These are phyloP conservation scores for Perizoma flavofasciatum DNA, from an alignment of 2,888 invertebrate species.

Conservation along the genomic window DNA sequence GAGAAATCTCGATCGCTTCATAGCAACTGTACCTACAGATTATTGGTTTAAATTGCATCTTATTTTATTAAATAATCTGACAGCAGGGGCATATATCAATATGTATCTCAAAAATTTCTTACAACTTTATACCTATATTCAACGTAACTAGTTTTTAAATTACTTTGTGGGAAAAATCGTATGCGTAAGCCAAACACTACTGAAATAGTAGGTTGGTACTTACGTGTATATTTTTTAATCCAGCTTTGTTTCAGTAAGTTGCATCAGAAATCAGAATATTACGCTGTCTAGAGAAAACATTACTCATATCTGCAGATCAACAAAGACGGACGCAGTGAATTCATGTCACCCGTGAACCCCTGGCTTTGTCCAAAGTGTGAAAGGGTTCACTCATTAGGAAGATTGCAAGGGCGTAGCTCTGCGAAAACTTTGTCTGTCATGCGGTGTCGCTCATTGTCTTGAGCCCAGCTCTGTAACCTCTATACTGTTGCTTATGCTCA, in stretches of 20 bases:
- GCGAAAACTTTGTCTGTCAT: slow-evolving; percentile 68
- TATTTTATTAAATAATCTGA: background rate
- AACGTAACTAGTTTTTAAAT: too few relatives aligned
- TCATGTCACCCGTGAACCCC: slow-evolving; percentile 78
- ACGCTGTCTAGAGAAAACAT: slow-evolving; percentile 21
- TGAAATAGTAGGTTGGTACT: background rate
- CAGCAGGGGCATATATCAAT: too few relatives aligned
- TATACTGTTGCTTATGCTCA: slow-evolving; percentile 59
- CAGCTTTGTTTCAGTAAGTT: slow-evolving; percentile 15
- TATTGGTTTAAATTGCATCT: slow-evolving; percentile 15
- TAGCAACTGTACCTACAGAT: slow-evolving; percentile 29
- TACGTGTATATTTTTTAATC: slow-evolving; percentile 6
- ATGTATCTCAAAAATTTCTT: slow-evolving; percentile 7
- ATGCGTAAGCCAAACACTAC: background rate
- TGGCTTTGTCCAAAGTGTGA: slow-evolving; percentile 79
- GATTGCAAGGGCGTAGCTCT: slow-evolving; percentile 78
- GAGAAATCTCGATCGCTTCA: slow-evolving; percentile 48
- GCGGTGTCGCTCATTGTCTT: slow-evolving; percentile 67
- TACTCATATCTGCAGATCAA: slow-evolving; percentile 60
- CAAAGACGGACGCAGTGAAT: slow-evolving; percentile 71
- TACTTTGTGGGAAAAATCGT: too few relatives aligned
- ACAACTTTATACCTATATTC: too few relatives aligned
- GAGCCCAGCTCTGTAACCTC: slow-evolving; percentile 61
- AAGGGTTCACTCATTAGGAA: slow-evolving; percentile 83
- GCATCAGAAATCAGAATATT: slow-evolving; percentile 25